Conservation (phyloP, 1,140 invertebrate genomes). For the Liolophura sinensis region DNA sequence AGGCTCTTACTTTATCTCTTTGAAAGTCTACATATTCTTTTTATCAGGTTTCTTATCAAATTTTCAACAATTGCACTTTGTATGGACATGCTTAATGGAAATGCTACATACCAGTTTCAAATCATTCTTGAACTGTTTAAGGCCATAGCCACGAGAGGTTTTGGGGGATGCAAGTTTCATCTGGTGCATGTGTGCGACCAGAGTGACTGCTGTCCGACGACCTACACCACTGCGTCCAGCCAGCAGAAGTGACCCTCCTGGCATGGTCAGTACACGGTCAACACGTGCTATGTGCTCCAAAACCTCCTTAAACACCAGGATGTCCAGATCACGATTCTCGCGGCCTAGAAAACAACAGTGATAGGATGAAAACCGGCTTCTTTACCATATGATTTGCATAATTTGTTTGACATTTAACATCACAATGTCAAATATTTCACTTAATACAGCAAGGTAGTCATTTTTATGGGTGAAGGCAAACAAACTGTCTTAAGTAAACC, state of each 20-base stretch:
- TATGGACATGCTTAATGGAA: neutral
- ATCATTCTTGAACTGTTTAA: slow-evolving; percentile 71
- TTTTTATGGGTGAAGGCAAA: no score
- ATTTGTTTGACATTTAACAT: no score
- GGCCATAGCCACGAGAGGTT: slow-evolving; percentile 63
- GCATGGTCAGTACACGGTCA: slow-evolving; percentile 66
- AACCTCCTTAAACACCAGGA: slow-evolving; percentile 70
- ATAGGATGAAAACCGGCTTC: slow-evolving; percentile 1
- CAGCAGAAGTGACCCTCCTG: slow-evolving; percentile 73
- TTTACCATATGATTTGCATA: no score
- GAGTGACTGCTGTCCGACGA: slow-evolving; percentile 72
- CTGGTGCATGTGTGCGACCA: slow-evolving; percentile 74
- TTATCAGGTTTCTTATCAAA: neutral
- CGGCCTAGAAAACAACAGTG: slow-evolving; percentile 55
- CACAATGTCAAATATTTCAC: no score
- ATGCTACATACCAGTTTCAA: slow-evolving; percentile 62
- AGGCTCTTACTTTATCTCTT: neutral
- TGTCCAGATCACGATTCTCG: slow-evolving; percentile 65
- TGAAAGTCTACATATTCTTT: neutral
- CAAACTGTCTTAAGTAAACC: no score
- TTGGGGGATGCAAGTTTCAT: slow-evolving; percentile 70
- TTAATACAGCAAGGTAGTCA: no score
- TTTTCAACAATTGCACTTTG: no score
- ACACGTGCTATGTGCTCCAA: slow-evolving; percentile 68
- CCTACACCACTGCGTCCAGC: slow-evolving; percentile 78